Conservation (phyloP, 2,113 vertebrate genomes). For the Callocephalon fimbriatum region DNA sequence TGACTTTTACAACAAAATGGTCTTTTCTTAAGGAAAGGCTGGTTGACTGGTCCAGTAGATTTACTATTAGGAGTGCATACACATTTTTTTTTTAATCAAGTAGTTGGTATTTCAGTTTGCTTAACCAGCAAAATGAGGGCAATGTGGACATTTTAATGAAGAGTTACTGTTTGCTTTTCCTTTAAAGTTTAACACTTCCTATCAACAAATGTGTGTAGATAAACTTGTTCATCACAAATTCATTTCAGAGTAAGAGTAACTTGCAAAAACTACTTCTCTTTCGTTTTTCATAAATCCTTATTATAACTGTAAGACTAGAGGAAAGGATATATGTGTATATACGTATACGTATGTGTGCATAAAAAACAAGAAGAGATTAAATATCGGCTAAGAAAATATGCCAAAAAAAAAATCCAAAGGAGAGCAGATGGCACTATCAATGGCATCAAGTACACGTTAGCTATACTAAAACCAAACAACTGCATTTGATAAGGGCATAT, state of each 20-base stretch:
- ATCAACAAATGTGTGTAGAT: not conserved
- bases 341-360: fast-evolving
- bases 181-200: slow-evolving; percentile 25
- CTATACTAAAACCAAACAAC: not conserved
- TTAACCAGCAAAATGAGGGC: not conserved
- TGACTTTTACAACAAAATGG: not conserved
- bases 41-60: not conserved
- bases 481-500: not conserved
- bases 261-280: not conserved
- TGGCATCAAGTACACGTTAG: not conserved
- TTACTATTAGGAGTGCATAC: not conserved
- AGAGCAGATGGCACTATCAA: not conserved
- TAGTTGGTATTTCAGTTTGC: not conserved
- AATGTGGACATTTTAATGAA: not conserved
- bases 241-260: not conserved
- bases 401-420: not conserved
- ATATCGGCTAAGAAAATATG: not conserved
- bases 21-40: not conserved
- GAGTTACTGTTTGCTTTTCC: slow-evolving; percentile 1
- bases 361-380: not conserved
- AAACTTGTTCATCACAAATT: not conserved
- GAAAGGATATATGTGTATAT: not conserved
- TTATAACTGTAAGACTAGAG: not conserved
- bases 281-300: not conserved
- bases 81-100: fast-evolving